Evolutionary conservation across 2,113 vertebrate species (phyloP).

Genomic region (Hemibates koningsi): DNA sequence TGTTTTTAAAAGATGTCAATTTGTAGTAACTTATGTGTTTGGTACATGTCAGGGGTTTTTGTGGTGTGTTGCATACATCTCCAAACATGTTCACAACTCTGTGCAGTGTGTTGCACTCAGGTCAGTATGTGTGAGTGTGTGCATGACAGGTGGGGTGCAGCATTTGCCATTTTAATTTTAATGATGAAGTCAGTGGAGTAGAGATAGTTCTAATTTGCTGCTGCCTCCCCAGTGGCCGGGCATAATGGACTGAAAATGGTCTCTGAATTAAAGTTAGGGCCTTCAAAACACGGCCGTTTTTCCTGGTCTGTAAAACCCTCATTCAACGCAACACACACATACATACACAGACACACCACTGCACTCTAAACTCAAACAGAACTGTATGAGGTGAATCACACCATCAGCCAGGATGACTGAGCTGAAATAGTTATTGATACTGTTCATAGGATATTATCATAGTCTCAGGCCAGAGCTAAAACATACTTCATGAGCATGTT

Average conservation of each 20-base stretch:
- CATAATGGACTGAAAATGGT: constrained; percentile 70
- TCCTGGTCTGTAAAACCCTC: not conserved
- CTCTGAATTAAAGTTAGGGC: constrained; percentile 58
- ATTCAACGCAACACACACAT: not conserved
- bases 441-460: not conserved
- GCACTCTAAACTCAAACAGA: not conserved
- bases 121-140: constrained; percentile 1
- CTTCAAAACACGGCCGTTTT: constrained; percentile 37
- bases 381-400: not conserved
- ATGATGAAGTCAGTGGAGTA: constrained; percentile 71
- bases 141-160: constrained; percentile 54
- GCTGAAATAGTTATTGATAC: not conserved
- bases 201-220: constrained; percentile 69
- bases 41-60: not conserved
- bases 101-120: not conserved
- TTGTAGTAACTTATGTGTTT: not conserved
- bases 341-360: not conserved
- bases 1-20: not conserved
- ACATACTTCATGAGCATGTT: not conserved
- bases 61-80: not conserved
- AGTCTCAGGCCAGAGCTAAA: not conserved
- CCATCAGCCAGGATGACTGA: not conserved
- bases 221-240: constrained; percentile 53
- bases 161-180: constrained; percentile 62
- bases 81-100: not conserved